These are phyloP conservation scores for Pleuronectes platessa DNA, from an alignment of 2,113 vertebrate species.

Conservation along the genomic window DNA sequence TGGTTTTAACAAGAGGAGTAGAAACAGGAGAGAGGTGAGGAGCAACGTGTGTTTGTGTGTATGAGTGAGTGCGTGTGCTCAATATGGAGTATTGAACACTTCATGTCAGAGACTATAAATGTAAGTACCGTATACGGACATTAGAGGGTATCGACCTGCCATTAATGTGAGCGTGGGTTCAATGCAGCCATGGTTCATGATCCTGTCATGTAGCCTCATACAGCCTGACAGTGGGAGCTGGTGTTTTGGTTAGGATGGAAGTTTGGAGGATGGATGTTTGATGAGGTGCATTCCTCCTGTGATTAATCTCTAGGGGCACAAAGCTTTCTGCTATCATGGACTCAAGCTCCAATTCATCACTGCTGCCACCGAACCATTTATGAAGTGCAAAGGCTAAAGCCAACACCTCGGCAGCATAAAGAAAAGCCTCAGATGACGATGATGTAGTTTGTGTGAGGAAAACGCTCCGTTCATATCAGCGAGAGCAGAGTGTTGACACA, in stretches of 20 bases:
- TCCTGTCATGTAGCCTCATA: conserved; percentile 40
- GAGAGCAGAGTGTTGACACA: not conserved
- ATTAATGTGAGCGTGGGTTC: conserved; percentile 14
- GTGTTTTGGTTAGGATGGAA: conserved; percentile 39
- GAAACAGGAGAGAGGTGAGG: conserved; percentile 6
- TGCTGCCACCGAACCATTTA: conserved; percentile 50
- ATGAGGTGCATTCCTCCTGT: conserved; percentile 34
- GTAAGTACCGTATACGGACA: conserved; percentile 1
- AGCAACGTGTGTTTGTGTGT: not conserved
- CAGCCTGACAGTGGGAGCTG: conserved; percentile 23
- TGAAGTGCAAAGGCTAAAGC: conserved; percentile 38
- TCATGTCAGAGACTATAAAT: not conserved
- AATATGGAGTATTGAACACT: not conserved
- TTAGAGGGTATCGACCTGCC: conserved; percentile 27
- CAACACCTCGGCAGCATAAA: conserved; percentile 16
- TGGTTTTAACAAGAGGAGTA: conserved; percentile 3
- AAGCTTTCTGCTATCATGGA: conserved; percentile 60
- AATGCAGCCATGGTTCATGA: conserved; percentile 6
- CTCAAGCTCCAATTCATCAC: conserved; percentile 68
- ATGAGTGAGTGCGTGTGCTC: not conserved
- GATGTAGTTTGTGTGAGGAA: not conserved
- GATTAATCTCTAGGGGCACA: conserved; percentile 67
- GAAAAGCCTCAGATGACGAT: conserved; percentile 9
- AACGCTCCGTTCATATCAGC: not conserved
- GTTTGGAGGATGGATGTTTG: conserved; percentile 64